Base-by-base conservation (phyloP, 2,797 vertebrate genomes). In the Halcyon badia region DNA sequence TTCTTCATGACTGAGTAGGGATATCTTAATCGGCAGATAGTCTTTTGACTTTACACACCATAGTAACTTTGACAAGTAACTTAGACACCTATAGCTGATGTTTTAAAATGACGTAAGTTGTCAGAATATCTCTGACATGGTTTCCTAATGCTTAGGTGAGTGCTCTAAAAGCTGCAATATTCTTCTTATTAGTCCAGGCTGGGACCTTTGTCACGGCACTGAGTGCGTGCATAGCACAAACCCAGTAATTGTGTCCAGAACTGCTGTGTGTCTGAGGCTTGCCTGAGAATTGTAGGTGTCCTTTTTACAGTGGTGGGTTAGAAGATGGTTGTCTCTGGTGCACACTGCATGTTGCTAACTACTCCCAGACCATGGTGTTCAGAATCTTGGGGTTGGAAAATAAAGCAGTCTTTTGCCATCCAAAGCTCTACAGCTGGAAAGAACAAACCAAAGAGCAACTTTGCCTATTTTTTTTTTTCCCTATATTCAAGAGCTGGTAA, bases 31-130 rank as follows among this genome's bases (percentile, higher is more conserved):
- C 10, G 18, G 5, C 6, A 28, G 48, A 37, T 11, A 10, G 9
- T 48, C 15, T 80, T 73, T 52, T 66, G 33, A 41, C 26, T 87
- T 71, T 48, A 41, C 10, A 9, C 12, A 11, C 19, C 4, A 17
- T 9, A 41, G 46, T 80, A 70, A 69, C 61, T 60, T 21, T 18
- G 19, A 49, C 26, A 30, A 69, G 35, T 28, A 48, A 80, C 7
- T 39, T 20, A 22, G 33, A 48, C 7, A 33, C 20, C 21, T 19
- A 9, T 9, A 41, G 51, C 2, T 56, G 21, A 19, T 1, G 0
- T 76, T n/a, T 95, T 66, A 46, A 80, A 62, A 6, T 30, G 31
- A 7, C 31, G 6, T 60, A 62, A 49, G 22, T 33, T 35, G 11
- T 57, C 14, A 57, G 22, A 28, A 26, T 64, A 28, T 64, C 20